These are phyloP conservation scores for Spongilla lacustris DNA, from an alignment of 37 sponge, comb jelly and placozoan species.

Conservation along the genomic window DNA sequence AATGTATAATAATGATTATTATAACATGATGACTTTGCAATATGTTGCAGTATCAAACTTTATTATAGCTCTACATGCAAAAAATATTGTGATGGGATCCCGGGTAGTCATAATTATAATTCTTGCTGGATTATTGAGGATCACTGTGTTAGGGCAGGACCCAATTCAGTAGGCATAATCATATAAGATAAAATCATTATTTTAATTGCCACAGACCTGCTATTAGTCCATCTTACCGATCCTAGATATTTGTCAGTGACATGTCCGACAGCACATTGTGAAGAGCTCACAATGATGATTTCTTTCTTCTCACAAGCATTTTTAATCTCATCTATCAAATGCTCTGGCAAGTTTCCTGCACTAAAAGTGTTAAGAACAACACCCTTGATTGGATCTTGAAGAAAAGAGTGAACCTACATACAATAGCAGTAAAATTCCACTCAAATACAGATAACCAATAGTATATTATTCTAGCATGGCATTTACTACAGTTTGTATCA, in stretches of 20 bases:
- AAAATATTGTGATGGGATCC: too few relatives aligned
- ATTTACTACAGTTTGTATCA: too few relatives aligned
- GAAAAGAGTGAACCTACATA: constrained; percentile 64
- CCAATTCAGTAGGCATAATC: too few relatives aligned
- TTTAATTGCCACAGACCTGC: too few relatives aligned
- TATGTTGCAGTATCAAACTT: too few relatives aligned
- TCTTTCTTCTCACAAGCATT: constrained; percentile 59
- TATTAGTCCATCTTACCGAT: neutral
- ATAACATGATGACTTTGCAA: too few relatives aligned
- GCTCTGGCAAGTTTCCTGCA: constrained; percentile 76
- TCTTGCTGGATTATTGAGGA: too few relatives aligned
- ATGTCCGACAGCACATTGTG: constrained; percentile 73
- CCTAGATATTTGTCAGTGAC: constrained; percentile 69
- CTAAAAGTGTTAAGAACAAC: constrained; percentile 78
- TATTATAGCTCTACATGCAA: too few relatives aligned
- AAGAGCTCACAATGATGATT: constrained; percentile 73
- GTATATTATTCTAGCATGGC: neutral
- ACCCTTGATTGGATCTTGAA: constrained; percentile 82
- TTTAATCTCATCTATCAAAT: constrained; percentile 54
- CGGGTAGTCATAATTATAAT: too few relatives aligned
- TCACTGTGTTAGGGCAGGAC: too few relatives aligned
- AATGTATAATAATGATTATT: too few relatives aligned
- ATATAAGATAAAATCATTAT: too few relatives aligned
- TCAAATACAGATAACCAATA: neutral
- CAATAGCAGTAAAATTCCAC: neutral